These are phyloP conservation scores for Eulemur rubriventer DNA, from an alignment of 2,797 vertebrate species.

Conservation along the genomic window DNA sequence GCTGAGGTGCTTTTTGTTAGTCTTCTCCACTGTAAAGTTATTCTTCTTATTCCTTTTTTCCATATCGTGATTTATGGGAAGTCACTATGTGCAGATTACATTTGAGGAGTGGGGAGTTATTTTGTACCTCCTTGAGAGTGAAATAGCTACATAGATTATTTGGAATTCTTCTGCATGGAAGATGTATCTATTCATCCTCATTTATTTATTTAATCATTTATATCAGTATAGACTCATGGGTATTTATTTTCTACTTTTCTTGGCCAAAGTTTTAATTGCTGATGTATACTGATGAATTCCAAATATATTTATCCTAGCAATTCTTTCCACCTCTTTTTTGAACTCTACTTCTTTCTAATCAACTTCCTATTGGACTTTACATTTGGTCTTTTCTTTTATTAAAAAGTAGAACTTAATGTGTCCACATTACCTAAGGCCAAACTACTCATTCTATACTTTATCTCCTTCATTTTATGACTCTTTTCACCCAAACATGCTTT, in stretches of 20 bases:
- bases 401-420: background rate
- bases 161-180: background rate
- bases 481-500: background rate
- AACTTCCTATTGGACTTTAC: background rate
- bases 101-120: background rate
- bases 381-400: background rate
- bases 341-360: background rate
- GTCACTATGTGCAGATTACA: background rate
- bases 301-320: background rate
- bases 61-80: background rate
- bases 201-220: background rate
- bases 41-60: background rate
- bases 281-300: background rate
- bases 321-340: background rate
- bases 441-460: background rate
- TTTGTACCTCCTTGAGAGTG: background rate
- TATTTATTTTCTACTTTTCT: constrained; percentile 25
- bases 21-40: background rate
- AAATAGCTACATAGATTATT: background rate
- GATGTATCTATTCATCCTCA: background rate
- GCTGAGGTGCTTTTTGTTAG: background rate
- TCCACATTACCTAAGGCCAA: background rate
- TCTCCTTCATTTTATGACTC: background rate
- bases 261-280: background rate
- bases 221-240: background rate